Base-by-base conservation (phyloP, 2,888 invertebrate species). In the Eupithecia vulgata region DNA sequence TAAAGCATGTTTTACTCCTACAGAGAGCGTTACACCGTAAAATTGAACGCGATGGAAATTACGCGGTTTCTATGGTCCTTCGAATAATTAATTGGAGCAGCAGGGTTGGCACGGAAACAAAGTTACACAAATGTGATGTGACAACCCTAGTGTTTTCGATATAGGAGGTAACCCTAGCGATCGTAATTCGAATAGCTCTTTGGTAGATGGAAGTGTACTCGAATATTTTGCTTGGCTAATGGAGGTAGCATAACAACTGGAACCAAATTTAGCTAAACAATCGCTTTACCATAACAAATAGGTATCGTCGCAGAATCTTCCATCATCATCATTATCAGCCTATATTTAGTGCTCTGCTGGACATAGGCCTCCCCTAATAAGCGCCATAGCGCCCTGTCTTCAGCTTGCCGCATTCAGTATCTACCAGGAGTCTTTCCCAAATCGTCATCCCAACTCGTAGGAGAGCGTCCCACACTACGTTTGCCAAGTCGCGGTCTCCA, bases 11-110 rank as follows among this genome's bases (percentile, higher is more conserved):
- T 61, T 34, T 61, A 61, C 34, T 61, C 7, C 34, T 17, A 34
- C 34, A 12, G 17, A 61, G 13, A 34, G 61, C 61, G 17, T 34
- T 61, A 61, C 30, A 30, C 61, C 61, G 64, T 17, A 35, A 64
- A 64, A 64, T 64, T 64, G 37, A 35, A n/a, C 37, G 37, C 34
- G 37, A 37, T 64, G 64, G 64, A 64, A 64, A 64, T 64, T 37
- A 37, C 37, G 37, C 5, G 64, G 64, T 64, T n/a, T 37, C 35
- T 21, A 37, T 64, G 64, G 64, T 64, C 37, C 37, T 64, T 61
- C 30, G 61, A 61, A 61, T 34, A 61, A 61, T 34, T 61, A 61
- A 61, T 61, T 61, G 61, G 59, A 61, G 17, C 30, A 61, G 34
- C 25, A 61, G 61, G 61, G 61, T 61, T 61, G 61, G 34, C 61